A percentile compares a stretch with the other conserved stretches of the same genome.
phyloP scores from a whole-genome alignment of 64 coral and sea anemone species.

The Montipora sp. region DNA sequence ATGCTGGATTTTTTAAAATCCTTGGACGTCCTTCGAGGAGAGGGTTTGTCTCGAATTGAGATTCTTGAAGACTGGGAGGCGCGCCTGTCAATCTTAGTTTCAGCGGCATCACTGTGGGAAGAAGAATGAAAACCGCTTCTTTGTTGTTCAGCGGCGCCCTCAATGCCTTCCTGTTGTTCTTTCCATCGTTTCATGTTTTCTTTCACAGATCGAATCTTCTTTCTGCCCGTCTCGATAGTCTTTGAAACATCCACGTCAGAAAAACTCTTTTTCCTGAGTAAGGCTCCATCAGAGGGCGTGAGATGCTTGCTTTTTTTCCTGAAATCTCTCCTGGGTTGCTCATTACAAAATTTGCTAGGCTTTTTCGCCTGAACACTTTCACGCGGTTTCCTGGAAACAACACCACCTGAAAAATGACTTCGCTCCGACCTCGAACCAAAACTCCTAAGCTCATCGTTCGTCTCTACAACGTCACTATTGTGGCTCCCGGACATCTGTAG shows the following conservation, averaged over 20 bases:
- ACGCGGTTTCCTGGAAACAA: neutral
- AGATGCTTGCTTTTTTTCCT: conserved; percentile 60
- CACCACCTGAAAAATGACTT: neutral
- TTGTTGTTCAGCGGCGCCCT: neutral
- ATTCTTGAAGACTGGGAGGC: neutral
- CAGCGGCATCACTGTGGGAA: neutral
- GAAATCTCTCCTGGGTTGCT: conserved; percentile 36
- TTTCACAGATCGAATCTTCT: conserved; percentile 72
- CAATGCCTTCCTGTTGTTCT: conserved; percentile 3
- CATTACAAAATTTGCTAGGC: neutral
- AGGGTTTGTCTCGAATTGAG: neutral
- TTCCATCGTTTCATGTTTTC: conserved; percentile 86
- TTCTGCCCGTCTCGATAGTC: conserved; percentile 65
- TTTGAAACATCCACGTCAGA: conserved; percentile 77
- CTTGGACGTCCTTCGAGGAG: conserved; percentile 53
- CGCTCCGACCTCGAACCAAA: neutral
- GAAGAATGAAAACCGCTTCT: neutral
- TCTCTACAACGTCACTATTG: neutral
- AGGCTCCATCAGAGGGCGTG: conserved; percentile 26
- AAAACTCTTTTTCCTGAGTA: conserved; percentile 65
- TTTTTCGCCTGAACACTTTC: neutral
- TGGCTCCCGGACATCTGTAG: neutral
- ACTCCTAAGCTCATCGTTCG: neutral
- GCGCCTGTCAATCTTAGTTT: neutral
- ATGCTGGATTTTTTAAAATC: conserved; percentile 75